Evolutionary conservation across 2,888 invertebrate species (phyloP).

Genomic region (Agrotis ipsilon): DNA sequence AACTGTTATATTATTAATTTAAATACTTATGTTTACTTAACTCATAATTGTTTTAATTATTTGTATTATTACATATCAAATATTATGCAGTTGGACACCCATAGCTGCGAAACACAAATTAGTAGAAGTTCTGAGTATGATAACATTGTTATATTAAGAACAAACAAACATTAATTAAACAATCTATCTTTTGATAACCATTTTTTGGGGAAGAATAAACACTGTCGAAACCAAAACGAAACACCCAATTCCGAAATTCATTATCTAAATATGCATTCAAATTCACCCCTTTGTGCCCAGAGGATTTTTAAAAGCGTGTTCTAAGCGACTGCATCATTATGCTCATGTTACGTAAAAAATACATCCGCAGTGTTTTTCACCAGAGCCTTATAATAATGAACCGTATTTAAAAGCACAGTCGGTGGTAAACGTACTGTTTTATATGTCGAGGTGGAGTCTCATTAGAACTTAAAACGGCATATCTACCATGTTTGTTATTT

Average conservation of each 20-base stretch:
- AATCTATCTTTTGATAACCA: too few relatives aligned
- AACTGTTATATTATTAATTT: too few relatives aligned
- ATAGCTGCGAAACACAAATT: too few relatives aligned
- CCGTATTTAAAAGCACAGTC: slow-evolving; percentile 19
- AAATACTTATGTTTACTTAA: too few relatives aligned
- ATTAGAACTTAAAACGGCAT: background rate
- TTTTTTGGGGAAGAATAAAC: background rate
- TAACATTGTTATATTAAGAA: too few relatives aligned
- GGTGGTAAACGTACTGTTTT: slow-evolving; percentile 14
- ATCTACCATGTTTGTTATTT: too few relatives aligned
- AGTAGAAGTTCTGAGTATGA: too few relatives aligned
- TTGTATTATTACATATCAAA: too few relatives aligned
- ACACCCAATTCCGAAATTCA: slow-evolving; percentile 28
- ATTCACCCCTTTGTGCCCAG: slow-evolving; percentile 44
- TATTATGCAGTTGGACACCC: too few relatives aligned
- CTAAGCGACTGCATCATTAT: slow-evolving; percentile 51
- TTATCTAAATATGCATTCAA: slow-evolving; percentile 42
- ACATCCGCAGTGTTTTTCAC: slow-evolving; percentile 37
- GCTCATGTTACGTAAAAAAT: slow-evolving; percentile 52
- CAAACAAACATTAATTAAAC: too few relatives aligned
- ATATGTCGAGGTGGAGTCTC: background rate
- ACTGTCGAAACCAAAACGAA: background rate
- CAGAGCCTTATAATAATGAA: slow-evolving; percentile 32
- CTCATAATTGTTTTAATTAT: too few relatives aligned
- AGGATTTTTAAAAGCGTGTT: slow-evolving; percentile 46